Evolutionary conservation across 2,113 vertebrate genomes (phyloP).

Genomic region (Crotalus tigris): DNA sequence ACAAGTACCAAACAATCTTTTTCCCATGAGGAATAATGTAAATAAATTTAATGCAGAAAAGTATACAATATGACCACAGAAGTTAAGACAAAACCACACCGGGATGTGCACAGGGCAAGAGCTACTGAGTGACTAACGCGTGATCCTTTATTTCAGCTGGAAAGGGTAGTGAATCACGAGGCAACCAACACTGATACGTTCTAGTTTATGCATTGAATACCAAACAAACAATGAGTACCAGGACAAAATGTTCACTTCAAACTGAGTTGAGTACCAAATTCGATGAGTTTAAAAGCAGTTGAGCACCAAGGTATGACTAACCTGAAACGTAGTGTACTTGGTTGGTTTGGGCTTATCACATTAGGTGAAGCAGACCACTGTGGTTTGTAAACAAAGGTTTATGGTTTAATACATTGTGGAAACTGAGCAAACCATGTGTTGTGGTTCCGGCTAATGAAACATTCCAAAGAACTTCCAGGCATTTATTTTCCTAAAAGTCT

Average conservation of each 20-base stretch:
- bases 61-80: background rate
- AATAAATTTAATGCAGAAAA: background rate
- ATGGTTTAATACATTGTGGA: background rate
- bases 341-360: background rate
- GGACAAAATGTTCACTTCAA: background rate
- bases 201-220: background rate
- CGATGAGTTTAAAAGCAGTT: background rate
- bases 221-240: background rate
- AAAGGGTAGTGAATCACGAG: background rate
- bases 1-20: background rate
- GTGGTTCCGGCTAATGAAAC: too few relatives aligned
- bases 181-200: background rate
- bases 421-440: background rate
- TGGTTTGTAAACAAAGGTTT: background rate
- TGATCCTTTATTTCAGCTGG: background rate
- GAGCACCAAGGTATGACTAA: background rate
- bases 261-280: background rate
- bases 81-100: background rate
- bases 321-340: background rate
- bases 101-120: background rate
- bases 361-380: background rate
- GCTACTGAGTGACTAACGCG: rapidly evolving
- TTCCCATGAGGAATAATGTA: background rate
- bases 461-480: too few relatives aligned
- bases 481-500: too few relatives aligned